Conservation (phyloP, 2,113 vertebrate genomes). For the Mobula birostris region DNA sequence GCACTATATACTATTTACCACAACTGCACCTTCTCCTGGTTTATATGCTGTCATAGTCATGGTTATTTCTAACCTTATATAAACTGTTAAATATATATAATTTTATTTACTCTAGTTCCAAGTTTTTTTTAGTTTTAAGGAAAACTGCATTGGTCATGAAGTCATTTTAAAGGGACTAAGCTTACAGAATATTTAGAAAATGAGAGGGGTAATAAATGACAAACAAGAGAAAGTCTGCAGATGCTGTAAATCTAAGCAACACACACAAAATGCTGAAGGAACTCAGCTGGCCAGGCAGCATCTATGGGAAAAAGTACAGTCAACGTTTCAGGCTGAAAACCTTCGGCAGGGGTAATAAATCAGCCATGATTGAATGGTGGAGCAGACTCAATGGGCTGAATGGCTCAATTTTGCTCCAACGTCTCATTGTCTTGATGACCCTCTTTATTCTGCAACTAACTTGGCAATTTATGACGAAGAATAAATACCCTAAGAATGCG, state of each 20-base stretch:
- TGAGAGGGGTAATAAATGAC: too few relatives aligned
- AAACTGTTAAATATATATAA: background rate
- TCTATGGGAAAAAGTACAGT: too few relatives aligned
- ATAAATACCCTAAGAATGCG: background rate
- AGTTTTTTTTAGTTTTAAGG: background rate
- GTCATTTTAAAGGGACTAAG: background rate
- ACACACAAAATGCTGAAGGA: too few relatives aligned
- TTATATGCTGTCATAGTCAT: background rate
- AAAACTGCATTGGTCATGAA: background rate
- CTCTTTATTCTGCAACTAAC: background rate
- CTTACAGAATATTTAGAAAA: background rate
- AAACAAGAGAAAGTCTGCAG: too few relatives aligned
- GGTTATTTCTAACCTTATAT: background rate
- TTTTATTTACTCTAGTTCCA: background rate
- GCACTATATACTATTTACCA: background rate
- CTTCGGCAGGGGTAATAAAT: too few relatives aligned
- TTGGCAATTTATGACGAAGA: background rate
- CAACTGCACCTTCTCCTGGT: too few relatives aligned
- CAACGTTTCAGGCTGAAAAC: too few relatives aligned
- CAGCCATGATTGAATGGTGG: too few relatives aligned
- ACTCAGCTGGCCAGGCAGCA: too few relatives aligned
- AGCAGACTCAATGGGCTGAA: too few relatives aligned
- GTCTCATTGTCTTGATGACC: background rate
- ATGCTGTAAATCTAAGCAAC: too few relatives aligned
- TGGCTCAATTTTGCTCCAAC: too few relatives aligned